These are phyloP conservation scores for Platycheirus albimanus DNA, from an alignment of 2,888 invertebrate species.

Conservation along the genomic window DNA sequence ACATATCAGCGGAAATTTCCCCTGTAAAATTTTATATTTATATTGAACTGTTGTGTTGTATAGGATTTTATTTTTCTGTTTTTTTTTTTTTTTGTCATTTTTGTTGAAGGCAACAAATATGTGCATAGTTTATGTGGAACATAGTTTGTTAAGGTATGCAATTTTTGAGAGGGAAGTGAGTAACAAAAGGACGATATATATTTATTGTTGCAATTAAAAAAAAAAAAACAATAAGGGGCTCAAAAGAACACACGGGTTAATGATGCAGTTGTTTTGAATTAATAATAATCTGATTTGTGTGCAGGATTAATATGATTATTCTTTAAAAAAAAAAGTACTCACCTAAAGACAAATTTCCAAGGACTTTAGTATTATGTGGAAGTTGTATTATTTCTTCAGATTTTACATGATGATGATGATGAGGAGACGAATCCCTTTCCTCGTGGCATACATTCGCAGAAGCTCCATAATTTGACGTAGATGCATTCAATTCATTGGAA, in stretches of 20 bases:
- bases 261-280: slow-evolving; percentile 10
- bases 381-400: slow-evolving; percentile 82
- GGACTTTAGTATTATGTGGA: slow-evolving; percentile 78
- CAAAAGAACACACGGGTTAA: not conserved
- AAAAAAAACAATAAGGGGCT: too few relatives aligned
- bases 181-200: too few relatives aligned
- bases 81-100: not conserved
- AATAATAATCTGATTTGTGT: slow-evolving; percentile 40
- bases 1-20: slow-evolving; percentile 70
- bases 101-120: not conserved
- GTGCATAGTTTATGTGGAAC: not conserved
- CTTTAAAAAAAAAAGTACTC: too few relatives aligned
- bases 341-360: slow-evolving; percentile 83
- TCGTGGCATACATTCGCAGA: slow-evolving; percentile 41
- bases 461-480: slow-evolving; percentile 64
- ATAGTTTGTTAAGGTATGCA: not conserved
- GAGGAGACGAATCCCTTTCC: slow-evolving; percentile 72
- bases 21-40: slow-evolving; percentile 71
- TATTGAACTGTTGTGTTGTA: slow-evolving; percentile 36
- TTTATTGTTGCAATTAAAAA: not conserved
- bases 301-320: slow-evolving; percentile 42
- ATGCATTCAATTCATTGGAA: slow-evolving; percentile 70
- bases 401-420: slow-evolving; percentile 79
- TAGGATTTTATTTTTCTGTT: too few relatives aligned
- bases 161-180: not conserved